Evolutionary conservation across 2,797 vertebrate species (phyloP), one percentile per base, ranked within the genome.

Genomic region (Eulemur albifrons): DNA sequence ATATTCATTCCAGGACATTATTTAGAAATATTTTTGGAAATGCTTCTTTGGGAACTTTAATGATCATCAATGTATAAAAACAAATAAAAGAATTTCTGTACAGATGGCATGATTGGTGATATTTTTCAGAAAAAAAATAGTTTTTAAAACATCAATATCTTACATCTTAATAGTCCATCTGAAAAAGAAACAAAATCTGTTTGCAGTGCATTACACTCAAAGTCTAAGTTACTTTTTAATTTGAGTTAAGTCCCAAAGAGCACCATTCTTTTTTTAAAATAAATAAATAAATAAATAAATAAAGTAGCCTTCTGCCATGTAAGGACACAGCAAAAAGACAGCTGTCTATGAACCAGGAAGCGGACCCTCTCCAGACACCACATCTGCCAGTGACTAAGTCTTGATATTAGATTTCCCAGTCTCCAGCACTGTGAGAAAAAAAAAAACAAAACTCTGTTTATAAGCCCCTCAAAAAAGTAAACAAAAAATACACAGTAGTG

Each of bases 31-130:
- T 96, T 98, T 98, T 97, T 96, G 54, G 83, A 97, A 98, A 95
- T 93, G 72, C 95, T 98, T 93, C 45, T 97, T 94, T 77, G 69
- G 40, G 48, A 94, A 96, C 96, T 98, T 98, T 98, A 98, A 98
- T 97, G 91, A 97, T 43, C 95, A 97, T 95, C 96, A 93, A 85
- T 88, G 75, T 94, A 97, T 95, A 98, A 98, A 98, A 98, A 98
- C 96, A 97, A 98, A 98, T 91, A 98, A 97, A 95, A 98, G 94
- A 97, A 97, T 97, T 93, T 96, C 87, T 97, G 92, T 93, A 97
- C 98, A 98, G 97, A 98, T 98, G 97, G 98, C 90, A 95, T 88
- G 92, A 97, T 97, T 97, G 95, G 92, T 98, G 90, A 57, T 97
- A 96, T 90, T 98, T 96, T 97, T 95, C 96, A 98, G 80, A 27